phyloP scores from a whole-genome alignment of 2,888 invertebrate species.

The Drosophila neotestacea region DNA sequence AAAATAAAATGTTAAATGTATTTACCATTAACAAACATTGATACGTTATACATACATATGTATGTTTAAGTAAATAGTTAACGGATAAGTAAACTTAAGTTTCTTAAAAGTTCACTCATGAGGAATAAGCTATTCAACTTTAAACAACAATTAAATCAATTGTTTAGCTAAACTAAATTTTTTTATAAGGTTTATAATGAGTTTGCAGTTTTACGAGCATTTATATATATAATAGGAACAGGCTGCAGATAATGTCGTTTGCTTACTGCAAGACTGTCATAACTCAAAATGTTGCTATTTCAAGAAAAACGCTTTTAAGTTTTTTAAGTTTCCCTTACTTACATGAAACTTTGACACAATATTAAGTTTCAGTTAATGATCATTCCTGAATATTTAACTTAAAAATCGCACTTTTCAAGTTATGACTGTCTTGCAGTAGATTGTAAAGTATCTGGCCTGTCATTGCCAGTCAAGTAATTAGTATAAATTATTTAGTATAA shows the following conservation, averaged over 20 bases:
- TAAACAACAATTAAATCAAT: too few species aligned
- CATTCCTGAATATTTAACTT: too few species aligned
- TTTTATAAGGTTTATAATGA: background rate
- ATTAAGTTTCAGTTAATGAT: too few species aligned
- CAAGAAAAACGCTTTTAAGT: too few species aligned
- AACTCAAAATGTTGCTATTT: too few species aligned
- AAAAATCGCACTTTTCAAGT: too few species aligned
- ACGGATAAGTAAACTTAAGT: background rate
- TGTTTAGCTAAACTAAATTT: background rate
- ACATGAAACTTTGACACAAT: too few species aligned
- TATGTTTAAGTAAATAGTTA: background rate
- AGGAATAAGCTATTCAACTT: conserved; percentile 2
- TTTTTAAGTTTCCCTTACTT: too few species aligned
- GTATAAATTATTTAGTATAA: background rate
- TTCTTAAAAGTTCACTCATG: background rate
- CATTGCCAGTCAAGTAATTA: conserved; percentile 7
- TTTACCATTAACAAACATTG: background rate
- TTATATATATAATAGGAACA: background rate
- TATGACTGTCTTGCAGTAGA: background rate
- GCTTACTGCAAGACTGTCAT: too few species aligned
- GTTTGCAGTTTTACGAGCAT: background rate
- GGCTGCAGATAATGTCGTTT: background rate
- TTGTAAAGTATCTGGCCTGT: background rate
- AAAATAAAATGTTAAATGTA: conserved; percentile 1
- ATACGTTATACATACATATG: too few species aligned